Evolutionary conservation across 2,113 vertebrate species (phyloP).

Genomic region (Proteles cristata): DNA sequence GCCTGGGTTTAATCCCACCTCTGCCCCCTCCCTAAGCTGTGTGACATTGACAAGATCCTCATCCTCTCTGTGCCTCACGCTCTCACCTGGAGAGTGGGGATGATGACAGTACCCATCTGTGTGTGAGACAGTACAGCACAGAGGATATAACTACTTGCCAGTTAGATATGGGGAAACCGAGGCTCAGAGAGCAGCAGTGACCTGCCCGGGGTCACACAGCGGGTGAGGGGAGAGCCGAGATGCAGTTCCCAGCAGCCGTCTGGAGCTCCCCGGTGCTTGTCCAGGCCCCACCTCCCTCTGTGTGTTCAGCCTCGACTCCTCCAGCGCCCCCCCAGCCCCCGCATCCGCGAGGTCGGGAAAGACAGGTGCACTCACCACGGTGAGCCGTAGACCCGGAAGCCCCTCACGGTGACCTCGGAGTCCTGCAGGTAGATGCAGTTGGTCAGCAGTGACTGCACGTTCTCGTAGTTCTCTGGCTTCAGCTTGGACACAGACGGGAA

Average conservation of each 20-base stretch:
- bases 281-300: rapidly evolving
- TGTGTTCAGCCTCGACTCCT: neutral
- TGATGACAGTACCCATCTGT: neutral
- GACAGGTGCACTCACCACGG: slow-evolving; percentile 91
- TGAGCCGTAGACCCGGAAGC: slow-evolving; percentile 96
- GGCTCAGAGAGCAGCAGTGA: neutral
- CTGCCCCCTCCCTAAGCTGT: neutral
- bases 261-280: rapidly evolving
- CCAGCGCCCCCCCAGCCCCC: rapidly evolving
- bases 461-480: slow-evolving; percentile 98
- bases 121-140: neutral
- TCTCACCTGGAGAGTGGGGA: neutral
- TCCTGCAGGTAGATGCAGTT: slow-evolving; percentile 99
- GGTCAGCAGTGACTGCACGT: slow-evolving; percentile 96
- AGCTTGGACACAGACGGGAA: slow-evolving; percentile 98
- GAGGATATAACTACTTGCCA: neutral
- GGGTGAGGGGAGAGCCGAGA: no score
- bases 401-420: slow-evolving; percentile 95
- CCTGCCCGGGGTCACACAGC: neutral
- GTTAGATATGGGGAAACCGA: neutral
- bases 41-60: neutral
- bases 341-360: rapidly evolving
- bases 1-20: neutral
- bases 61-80: neutral
- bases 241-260: neutral